A percentile compares a stretch with the other conserved stretches of the same genome.
Conservation (phyloP, 2,113 vertebrate genomes). For the Hyaena hyaena region DNA sequence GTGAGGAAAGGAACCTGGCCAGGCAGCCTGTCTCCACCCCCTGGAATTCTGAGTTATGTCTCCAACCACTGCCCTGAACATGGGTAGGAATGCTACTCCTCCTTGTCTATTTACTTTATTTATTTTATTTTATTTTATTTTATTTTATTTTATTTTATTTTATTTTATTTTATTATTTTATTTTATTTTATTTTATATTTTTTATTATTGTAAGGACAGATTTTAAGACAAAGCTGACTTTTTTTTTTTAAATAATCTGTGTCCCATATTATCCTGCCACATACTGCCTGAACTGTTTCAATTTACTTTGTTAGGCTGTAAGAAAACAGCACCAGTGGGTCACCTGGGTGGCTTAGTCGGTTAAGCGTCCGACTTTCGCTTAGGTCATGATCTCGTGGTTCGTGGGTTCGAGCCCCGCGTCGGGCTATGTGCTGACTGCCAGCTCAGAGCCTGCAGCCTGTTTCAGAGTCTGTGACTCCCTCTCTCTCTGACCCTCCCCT, state of each 20-base stretch:
- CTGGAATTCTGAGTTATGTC: background rate
- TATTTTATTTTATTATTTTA: background rate
- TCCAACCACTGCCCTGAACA: background rate
- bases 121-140: background rate
- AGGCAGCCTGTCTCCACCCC: background rate
- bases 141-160: background rate
- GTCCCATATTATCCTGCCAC: background rate
- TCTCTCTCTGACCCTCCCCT: too few relatives aligned
- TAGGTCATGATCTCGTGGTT: too few relatives aligned
- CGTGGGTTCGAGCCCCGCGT: too few relatives aligned
- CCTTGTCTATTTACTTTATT: background rate
- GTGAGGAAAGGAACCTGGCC: background rate
- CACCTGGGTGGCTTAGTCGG: too few relatives aligned
- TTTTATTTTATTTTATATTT: background rate
- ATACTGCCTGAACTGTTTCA: background rate
- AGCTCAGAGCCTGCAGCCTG: too few relatives aligned
- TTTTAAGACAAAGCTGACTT: background rate
- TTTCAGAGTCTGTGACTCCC: too few relatives aligned
- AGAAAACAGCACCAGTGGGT: background rate
- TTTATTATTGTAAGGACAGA: background rate
- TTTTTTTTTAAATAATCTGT: background rate
- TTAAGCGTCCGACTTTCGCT: too few relatives aligned
- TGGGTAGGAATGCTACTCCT: background rate
- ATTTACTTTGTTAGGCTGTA: background rate
- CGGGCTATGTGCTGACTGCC: too few relatives aligned